Evolutionary conservation across 2,888 invertebrate species (phyloP).

Genomic region (Marronus borbonicus): DNA sequence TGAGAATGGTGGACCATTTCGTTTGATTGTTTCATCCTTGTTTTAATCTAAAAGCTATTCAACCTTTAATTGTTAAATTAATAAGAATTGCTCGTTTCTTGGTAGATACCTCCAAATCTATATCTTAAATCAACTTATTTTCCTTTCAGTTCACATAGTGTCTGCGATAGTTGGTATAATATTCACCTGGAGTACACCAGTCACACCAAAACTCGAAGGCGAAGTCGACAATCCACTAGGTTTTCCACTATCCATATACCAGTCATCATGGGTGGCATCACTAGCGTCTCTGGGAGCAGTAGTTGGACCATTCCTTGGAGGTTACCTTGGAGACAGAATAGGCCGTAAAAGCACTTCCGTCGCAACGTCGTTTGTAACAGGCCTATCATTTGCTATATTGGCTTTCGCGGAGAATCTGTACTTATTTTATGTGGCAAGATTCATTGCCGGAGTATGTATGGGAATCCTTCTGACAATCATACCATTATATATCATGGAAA

Average conservation of each 20-base stretch:
- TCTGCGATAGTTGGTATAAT: conserved; percentile 63
- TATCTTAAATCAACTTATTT: neutral
- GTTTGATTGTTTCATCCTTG: too few species aligned
- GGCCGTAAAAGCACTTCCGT: conserved; percentile 79
- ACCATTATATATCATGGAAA: conserved; percentile 89
- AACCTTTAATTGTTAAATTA: too few species aligned
- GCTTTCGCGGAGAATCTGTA: conserved; percentile 49
- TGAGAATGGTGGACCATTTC: too few species aligned
- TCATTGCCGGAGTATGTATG: conserved; percentile 49
- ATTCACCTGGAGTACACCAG: conserved; percentile 68
- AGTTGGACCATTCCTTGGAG: conserved; percentile 80
- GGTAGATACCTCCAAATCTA: too few species aligned
- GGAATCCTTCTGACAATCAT: conserved; percentile 75
- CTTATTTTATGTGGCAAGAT: conserved; percentile 51
- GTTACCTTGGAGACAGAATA: conserved; percentile 76
- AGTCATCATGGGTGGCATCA: conserved; percentile 83
- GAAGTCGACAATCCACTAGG: conserved; percentile 69
- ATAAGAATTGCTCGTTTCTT: too few species aligned
- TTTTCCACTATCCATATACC: conserved; percentile 70
- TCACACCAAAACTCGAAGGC: conserved; percentile 56
- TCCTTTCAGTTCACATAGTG: neutral
- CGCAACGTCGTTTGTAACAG: conserved; percentile 76
- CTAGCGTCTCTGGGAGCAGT: conserved; percentile 78
- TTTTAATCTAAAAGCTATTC: too few species aligned
- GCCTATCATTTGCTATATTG: conserved; percentile 68